A percentile compares a stretch with the other conserved stretches of the same genome.
Conservation (phyloP, 2,888 invertebrate genomes). For the Heteromyza rotundicornis region DNA sequence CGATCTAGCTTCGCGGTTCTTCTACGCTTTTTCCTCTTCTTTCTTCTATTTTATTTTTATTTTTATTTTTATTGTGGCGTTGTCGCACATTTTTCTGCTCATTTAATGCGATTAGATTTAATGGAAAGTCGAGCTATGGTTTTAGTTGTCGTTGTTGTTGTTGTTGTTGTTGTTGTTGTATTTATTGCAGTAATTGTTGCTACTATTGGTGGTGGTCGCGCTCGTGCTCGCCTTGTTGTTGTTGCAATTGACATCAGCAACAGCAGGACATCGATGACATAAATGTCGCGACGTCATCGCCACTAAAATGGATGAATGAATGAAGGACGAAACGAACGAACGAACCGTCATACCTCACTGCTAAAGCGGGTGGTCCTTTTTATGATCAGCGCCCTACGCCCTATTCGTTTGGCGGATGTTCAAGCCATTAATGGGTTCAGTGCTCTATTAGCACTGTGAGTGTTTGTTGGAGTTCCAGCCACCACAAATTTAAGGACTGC, state of each 20-base stretch:
- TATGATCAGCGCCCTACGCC: no score
- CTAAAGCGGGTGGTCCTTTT: neutral
- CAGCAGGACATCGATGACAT: conserved; percentile 34
- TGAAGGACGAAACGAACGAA: neutral
- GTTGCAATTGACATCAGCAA: conserved; percentile 16
- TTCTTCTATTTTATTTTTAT: conserved; percentile 16
- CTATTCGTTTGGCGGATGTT: neutral
- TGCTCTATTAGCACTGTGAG: neutral
- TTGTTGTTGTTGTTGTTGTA: conserved; percentile 24
- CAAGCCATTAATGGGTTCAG: neutral
- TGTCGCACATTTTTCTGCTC: conserved; percentile 35
- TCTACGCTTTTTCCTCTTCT: no score
- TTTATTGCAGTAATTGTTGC: conserved; percentile 12
- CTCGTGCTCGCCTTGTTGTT: neutral
- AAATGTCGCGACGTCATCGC: neutral
- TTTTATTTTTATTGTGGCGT: conserved; percentile 20
- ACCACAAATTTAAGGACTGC: neutral
- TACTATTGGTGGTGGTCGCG: neutral
- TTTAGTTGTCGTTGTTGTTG: conserved; percentile 21
- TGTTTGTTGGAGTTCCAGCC: neutral
- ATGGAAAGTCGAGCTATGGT: conserved; percentile 40
- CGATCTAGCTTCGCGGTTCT: no score
- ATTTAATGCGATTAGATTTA: conserved; percentile 57
- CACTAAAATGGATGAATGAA: no score
- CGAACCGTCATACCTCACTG: neutral